Percentiles rank a stretch among this genome's conserved stretches.
These are phyloP conservation scores for Epinephelus coioides DNA, from an alignment of 2,797 vertebrate species.

Conservation along the genomic window DNA sequence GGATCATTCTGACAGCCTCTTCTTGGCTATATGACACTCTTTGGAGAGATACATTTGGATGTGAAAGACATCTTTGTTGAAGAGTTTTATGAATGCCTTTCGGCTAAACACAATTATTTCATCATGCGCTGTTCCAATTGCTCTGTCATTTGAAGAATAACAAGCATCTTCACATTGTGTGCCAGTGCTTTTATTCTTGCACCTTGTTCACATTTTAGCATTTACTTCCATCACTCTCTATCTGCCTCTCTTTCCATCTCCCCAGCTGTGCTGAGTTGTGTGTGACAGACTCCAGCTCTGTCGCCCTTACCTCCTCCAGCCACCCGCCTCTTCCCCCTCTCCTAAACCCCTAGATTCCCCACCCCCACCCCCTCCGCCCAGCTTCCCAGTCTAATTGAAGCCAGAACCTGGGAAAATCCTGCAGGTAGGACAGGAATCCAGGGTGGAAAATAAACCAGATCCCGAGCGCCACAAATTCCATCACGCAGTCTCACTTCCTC, in stretches of 20 bases:
- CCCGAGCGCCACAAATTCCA: conserved; percentile 83
- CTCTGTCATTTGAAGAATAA: conserved; percentile 27
- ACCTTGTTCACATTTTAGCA: conserved; percentile 11
- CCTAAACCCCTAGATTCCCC: conserved; percentile 19
- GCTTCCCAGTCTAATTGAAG: conserved; percentile 86
- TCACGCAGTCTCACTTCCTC: conserved; percentile 82
- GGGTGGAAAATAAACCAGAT: conserved; percentile 86
- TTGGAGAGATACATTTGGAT: conserved; percentile 25
- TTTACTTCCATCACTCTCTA: conserved; percentile 34
- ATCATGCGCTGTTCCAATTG: conserved; percentile 11
- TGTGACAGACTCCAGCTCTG: conserved; percentile 84
- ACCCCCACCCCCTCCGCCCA: conserved; percentile 33
- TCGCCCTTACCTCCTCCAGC: conserved; percentile 54
- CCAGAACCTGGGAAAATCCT: conserved; percentile 86
- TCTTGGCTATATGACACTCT: conserved; percentile 41
- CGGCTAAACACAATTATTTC: conserved; percentile 23
- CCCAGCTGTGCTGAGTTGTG: conserved; percentile 82
- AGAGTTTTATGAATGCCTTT: conserved; percentile 20
- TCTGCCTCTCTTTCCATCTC: conserved; percentile 58
- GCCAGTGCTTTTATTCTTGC: conserved; percentile 28
- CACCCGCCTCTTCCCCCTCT: conserved; percentile 3
- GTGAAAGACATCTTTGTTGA: conserved; percentile 50
- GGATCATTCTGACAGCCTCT: conserved; percentile 64
- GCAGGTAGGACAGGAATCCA: conserved; percentile 84
- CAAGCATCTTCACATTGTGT: neutral